Percentiles rank a stretch among this genome's conserved stretches.
Conservation (phyloP, 2,888 invertebrate species). For the Clistopyga incitator region DNA sequence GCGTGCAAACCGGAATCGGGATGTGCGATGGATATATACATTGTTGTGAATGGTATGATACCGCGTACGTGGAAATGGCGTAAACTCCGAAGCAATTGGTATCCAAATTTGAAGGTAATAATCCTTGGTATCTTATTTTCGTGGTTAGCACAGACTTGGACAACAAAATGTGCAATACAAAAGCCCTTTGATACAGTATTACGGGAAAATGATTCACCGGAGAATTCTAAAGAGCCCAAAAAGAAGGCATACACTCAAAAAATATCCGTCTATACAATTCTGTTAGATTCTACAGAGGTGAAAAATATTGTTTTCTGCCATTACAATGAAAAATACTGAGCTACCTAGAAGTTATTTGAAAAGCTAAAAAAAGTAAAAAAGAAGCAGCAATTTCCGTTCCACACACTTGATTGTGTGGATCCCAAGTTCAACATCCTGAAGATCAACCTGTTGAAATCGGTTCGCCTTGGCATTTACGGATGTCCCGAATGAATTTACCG, state of each 20-base stretch:
- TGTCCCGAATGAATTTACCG: conserved; percentile 46
- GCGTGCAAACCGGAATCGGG: conserved; percentile 61
- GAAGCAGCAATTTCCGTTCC: neutral
- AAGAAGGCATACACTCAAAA: no score
- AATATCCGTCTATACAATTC: neutral
- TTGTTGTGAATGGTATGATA: conserved; percentile 4
- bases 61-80: neutral
- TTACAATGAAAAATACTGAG: neutral
- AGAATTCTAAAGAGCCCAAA: no score
- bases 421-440: neutral
- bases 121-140: neutral
- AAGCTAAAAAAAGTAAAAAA: neutral
- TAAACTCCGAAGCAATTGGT: neutral
- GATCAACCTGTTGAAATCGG: conserved; percentile 25
- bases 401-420: neutral
- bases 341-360: neutral
- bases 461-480: conserved; percentile 9
- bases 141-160: no score
- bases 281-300: neutral
- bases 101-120: neutral
- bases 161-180: no score
- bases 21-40: conserved; percentile 10
- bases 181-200: no score
- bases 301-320: neutral
- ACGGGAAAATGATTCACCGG: no score